A percentile compares a stretch with the other conserved stretches of the same genome.
Evolutionary conservation across 1,140 invertebrate genomes (phyloP).

Genomic region (Drosophila nannoptera): DNA sequence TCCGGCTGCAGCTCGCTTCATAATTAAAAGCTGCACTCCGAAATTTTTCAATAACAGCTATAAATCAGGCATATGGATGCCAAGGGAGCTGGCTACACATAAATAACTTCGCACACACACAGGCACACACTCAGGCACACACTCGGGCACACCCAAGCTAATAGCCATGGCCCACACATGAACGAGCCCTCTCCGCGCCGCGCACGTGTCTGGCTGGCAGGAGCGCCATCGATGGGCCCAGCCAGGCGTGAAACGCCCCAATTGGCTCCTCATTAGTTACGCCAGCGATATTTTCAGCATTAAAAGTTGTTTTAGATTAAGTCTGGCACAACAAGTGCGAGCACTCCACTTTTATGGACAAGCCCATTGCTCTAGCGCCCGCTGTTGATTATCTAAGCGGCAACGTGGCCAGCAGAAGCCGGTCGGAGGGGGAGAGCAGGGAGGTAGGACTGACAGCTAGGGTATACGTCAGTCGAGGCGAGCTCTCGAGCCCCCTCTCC

Average conservation of each 20-base stretch:
- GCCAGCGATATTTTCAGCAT: conserved; percentile 53
- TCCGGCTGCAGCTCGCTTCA: conserved; percentile 49
- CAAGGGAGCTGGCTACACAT: conserved; percentile 65
- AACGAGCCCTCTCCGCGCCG: no score
- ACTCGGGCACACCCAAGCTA: conserved; percentile 7
- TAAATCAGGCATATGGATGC: conserved; percentile 78
- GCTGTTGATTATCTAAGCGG: no score
- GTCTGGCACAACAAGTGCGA: conserved; percentile 5
- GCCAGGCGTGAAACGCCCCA: conserved; percentile 57
- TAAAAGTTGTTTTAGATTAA: conserved; percentile 37
- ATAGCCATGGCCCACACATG: conserved; percentile 9
- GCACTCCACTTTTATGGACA: neutral
- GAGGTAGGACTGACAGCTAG: no score
- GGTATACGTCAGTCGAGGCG: no score
- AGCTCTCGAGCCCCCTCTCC: no score
- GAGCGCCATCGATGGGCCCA: conserved; percentile 55
- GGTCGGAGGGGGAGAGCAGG: no score
- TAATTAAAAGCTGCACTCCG: conserved; percentile 75
- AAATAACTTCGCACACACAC: conserved; percentile 65
- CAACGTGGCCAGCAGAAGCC: no score
- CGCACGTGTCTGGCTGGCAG: neutral
- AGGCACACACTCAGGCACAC: conserved; percentile 18
- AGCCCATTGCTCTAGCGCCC: no score
- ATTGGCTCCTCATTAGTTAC: conserved; percentile 66
- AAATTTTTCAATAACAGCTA: conserved; percentile 79